Conservation (phyloP, 2,797 vertebrate species). For the Tachyglossus aculeatus region DNA sequence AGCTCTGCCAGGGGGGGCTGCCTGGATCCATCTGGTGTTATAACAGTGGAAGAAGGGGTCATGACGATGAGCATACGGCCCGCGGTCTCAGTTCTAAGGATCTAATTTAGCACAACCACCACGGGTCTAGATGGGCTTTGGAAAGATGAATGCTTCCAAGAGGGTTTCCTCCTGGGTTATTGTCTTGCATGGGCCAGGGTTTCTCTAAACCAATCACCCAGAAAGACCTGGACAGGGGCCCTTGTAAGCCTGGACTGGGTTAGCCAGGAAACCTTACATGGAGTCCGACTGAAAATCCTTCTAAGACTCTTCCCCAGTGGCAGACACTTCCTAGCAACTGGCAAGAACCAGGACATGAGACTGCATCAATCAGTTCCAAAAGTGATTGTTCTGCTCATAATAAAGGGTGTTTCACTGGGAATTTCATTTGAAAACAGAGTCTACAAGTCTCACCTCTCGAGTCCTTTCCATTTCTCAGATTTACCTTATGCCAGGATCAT, state of each 20-base stretch:
- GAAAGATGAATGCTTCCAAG: conserved; percentile 10
- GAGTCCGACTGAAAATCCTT: conserved; percentile 9
- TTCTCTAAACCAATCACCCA: conserved; percentile 16
- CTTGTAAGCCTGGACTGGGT: conserved; percentile 11
- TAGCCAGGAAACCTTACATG: background rate
- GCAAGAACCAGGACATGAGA: conserved; percentile 13
- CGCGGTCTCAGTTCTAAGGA: conserved; percentile 1
- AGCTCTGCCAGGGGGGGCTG: no score
- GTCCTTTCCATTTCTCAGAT: background rate
- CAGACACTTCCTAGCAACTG: conserved; percentile 22
- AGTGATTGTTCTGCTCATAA: background rate
- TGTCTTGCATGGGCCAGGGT: background rate
- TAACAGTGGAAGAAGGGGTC: background rate
- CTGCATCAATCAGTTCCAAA: background rate
- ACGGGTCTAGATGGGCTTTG: conserved; percentile 30
- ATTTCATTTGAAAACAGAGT: background rate
- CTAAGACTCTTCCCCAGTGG: background rate
- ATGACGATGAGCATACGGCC: background rate
- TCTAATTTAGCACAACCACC: conserved; percentile 7
- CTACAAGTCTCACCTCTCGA: background rate
- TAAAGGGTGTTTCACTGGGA: background rate
- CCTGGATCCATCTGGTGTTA: conserved; percentile 8
- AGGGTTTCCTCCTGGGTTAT: conserved; percentile 23
- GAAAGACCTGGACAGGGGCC: conserved; percentile 38
- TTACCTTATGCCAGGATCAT: background rate